Conservation (phyloP, 2,113 vertebrate genomes). For the Quiscalus mexicanus region DNA sequence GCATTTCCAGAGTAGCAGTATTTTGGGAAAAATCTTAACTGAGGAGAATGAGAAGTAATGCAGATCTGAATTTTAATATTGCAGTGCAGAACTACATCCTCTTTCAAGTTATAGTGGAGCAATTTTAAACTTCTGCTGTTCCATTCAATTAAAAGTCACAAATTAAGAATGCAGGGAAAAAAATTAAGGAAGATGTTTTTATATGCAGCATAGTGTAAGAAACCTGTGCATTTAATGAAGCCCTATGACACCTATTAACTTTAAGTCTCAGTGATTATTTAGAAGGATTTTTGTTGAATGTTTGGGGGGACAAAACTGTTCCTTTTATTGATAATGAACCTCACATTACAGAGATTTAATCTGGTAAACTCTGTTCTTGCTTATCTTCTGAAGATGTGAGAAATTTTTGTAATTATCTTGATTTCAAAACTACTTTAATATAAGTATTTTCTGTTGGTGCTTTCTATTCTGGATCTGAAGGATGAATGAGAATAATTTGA, state of each 20-base stretch:
- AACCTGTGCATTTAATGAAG: fast-evolving
- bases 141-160: not conserved
- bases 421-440: not conserved
- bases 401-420: not conserved
- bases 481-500: slow-evolving; percentile 7
- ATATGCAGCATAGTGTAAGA: not conserved
- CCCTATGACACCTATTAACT: not conserved
- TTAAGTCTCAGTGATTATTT: not conserved
- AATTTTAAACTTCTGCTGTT: not conserved
- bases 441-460: slow-evolving; percentile 2
- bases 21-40: not conserved
- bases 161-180: not conserved
- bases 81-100: not conserved
- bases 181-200: not conserved
- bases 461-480: slow-evolving; percentile 12
- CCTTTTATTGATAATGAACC: not conserved
- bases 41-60: not conserved
- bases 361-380: not conserved
- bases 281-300: not conserved
- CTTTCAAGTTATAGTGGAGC: not conserved
- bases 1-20: not conserved
- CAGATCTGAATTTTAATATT: not conserved
- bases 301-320: not conserved
- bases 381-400: not conserved
- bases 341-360: not conserved